Evolutionary conservation across 2,888 invertebrate genomes (phyloP), one percentile per base, ranked within the genome.

Genomic region (Andrena chrysosceles): DNA sequence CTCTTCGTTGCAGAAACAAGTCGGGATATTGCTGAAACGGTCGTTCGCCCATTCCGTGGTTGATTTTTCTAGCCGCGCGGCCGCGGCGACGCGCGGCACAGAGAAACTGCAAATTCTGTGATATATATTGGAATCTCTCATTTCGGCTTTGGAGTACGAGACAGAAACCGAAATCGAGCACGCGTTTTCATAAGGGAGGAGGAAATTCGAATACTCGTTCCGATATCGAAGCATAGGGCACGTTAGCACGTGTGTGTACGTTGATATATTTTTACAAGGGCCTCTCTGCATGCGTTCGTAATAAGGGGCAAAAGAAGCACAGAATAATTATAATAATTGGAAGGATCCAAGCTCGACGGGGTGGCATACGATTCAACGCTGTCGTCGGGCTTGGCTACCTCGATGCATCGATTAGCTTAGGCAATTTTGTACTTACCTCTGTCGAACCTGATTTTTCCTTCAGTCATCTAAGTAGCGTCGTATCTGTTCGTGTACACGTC

Each of bases 361-460:
- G 23, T 56, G 56, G 33, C 26, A 10, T n/a, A 23, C 26, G 64
- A 63, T 42, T 26, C 29, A 35, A 26, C 33, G 29, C 42, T 48
- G 29, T 60, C 56, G 81, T 42, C 29, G 60, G 29, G 71, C 62
- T 75, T 72, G 64, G 74, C 67, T 74, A 59, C 71, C 71, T 29
- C 33, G 62, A 80, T 31, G 77, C 31, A 35, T 81, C 73, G 60
- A 85, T 90, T 91, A 90, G 87, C 84, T 86, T 91, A 92, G 88
- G 88, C 89, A 87, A 90, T 92, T 93, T 93, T 93, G 93, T 93
- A 93, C 93, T 93, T 93, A 93, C 82, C 85, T 88, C 83, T 84
- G 83, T 89, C 89, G 84, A 90, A 62, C 77, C 77, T 79, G 31
- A 35, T 42, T 56, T 56, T 23, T 59, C 77, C 29, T 26, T 59